These are phyloP conservation scores for Drosophila ochracea DNA, from an alignment of 2,888 invertebrate genomes.

Conservation along the genomic window DNA sequence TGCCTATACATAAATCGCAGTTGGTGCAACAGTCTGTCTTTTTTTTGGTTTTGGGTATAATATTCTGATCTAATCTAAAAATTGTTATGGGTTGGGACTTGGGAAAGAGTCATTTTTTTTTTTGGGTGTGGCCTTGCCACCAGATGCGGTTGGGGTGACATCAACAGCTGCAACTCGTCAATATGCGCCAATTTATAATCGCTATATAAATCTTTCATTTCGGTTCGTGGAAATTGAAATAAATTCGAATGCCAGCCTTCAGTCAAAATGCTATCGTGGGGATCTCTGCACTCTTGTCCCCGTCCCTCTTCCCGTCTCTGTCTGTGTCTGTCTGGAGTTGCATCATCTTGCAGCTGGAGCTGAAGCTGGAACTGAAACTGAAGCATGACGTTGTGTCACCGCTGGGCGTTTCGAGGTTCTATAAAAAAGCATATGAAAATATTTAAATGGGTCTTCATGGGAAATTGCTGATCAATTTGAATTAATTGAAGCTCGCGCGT, in stretches of 20 bases:
- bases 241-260: conserved; percentile 50
- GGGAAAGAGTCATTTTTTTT: background rate
- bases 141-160: conserved; percentile 46
- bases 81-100: conserved; percentile 8
- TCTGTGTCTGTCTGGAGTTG: conserved; percentile 47
- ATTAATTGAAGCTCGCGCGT: conserved; percentile 60
- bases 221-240: conserved; percentile 58
- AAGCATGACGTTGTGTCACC: conserved; percentile 52
- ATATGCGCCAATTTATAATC: conserved; percentile 62
- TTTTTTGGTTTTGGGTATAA: conserved; percentile 11
- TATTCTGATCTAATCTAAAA: conserved; percentile 32
- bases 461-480: conserved; percentile 61
- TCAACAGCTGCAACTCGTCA: conserved; percentile 53
- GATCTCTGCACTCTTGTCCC: conserved; percentile 3
- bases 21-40: conserved; percentile 28
- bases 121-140: conserved; percentile 45
- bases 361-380: conserved; percentile 40
- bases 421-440: conserved; percentile 14
- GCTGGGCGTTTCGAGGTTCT: conserved; percentile 6
- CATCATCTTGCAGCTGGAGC: conserved; percentile 50
- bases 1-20: conserved; percentile 44
- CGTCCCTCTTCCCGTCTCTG: background rate
- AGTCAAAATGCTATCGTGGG: conserved; percentile 30
- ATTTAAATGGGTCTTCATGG: conserved; percentile 41
- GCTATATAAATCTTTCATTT: conserved; percentile 40